These are phyloP conservation scores for Stomorhina lunata DNA, from an alignment of 2,888 invertebrate genomes.

Conservation along the genomic window DNA sequence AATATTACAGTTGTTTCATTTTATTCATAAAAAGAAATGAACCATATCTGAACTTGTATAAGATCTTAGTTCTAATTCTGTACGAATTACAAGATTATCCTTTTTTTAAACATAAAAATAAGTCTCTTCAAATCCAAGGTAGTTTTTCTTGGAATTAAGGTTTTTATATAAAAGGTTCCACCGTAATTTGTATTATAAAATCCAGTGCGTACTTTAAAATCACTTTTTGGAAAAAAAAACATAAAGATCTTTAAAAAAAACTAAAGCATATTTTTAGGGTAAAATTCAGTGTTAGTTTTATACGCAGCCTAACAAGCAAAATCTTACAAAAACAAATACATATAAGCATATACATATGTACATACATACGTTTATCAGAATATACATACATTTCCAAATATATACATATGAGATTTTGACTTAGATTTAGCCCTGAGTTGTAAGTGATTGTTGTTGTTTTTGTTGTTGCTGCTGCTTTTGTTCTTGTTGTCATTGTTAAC, in stretches of 20 bases:
- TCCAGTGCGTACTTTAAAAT: neutral
- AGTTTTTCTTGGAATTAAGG: no score
- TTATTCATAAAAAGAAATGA: no score
- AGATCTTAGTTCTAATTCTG: no score
- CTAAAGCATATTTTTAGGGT: conserved; percentile 33
- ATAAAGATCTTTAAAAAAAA: conserved; percentile 1
- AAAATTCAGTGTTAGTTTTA: conserved; percentile 11
- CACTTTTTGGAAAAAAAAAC: neutral
- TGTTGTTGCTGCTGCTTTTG: no score
- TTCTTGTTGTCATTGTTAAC: conserved; percentile 63
- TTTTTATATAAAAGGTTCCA: no score
- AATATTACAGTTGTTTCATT: no score
- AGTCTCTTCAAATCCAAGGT: no score
- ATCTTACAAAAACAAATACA: neutral
- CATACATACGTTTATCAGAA: no score
- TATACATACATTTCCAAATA: neutral
- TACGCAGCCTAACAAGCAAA: neutral
- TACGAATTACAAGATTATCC: no score
- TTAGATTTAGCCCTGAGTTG: conserved; percentile 46
- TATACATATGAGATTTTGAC: conserved; percentile 29
- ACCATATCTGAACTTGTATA: no score
- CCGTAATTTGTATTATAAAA: neutral
- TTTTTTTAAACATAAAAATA: no score
- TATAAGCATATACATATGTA: neutral
- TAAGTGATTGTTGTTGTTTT: conserved; percentile 32